Evolutionary conservation across 2,113 vertebrate genomes (phyloP).

Genomic region (Rhinopomastus cyanomelas): DNA sequence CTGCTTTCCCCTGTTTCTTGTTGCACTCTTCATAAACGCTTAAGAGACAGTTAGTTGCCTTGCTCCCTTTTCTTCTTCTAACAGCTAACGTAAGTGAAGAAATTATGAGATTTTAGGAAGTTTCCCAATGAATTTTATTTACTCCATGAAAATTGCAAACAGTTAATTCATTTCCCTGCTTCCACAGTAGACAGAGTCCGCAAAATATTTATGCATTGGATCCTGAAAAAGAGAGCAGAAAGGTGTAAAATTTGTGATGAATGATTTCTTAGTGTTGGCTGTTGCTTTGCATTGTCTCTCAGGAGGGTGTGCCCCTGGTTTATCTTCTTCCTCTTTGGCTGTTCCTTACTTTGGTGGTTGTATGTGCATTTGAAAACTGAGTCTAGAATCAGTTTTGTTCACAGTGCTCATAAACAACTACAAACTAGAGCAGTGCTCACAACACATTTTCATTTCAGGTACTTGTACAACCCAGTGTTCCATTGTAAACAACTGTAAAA

Average conservation of each 20-base stretch:
- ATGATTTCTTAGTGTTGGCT: background rate
- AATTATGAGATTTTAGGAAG: background rate
- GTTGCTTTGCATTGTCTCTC: slow-evolving; percentile 1
- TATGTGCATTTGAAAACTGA: background rate
- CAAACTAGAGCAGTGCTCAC: background rate
- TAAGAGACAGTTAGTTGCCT: background rate
- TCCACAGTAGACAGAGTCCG: background rate
- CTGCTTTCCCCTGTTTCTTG: background rate
- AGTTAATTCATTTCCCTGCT: background rate
- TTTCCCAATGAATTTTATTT: background rate
- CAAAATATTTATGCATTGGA: background rate
- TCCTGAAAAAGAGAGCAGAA: background rate
- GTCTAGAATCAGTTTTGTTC: background rate
- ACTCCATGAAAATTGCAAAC: background rate
- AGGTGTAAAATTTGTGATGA: background rate
- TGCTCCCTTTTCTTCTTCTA: background rate
- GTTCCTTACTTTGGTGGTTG: background rate
- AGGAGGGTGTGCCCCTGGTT: background rate
- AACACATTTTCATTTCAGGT: background rate
- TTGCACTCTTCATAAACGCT: background rate
- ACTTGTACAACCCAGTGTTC: background rate
- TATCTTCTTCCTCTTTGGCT: background rate
- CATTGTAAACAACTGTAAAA: background rate
- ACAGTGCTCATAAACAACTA: background rate
- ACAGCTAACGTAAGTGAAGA: background rate